Base-by-base conservation (phyloP, 2,797 vertebrate genomes). In the Apogon hyalosoma region DNA sequence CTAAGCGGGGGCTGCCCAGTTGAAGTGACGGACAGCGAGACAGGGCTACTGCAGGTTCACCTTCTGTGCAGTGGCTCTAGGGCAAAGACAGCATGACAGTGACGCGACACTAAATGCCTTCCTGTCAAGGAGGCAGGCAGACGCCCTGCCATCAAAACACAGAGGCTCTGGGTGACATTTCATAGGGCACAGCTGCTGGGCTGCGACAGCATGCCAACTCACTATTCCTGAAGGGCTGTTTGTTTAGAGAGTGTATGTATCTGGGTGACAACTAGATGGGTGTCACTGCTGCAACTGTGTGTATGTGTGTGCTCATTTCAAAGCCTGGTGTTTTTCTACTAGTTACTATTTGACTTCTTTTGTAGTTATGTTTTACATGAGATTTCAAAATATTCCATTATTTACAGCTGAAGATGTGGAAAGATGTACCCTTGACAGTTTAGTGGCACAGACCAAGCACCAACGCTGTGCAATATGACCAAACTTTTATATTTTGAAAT, bases 161-260 rank as follows among this genome's bases (percentile, higher is more conserved):
- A 50, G 64, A 87, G 56, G 66, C 73, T 80, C 78, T 81, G 74
- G 83, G 88, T 92, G 93, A 94, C 93, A 93, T 92, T 92, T 93
- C 84, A 77, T 87, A 88, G 87, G 82, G 82, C 91, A 92, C 92
- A 93, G 93, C 91, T 93, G 91, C 90, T 92, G 88, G 86, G 78
- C 77, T 65, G 69, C 83, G 74, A 93, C 90, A 89, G 86, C 86
- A 82, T 88, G 91, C 91, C 91, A 92, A 77, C 88, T 90, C 88
- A 86, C 88, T 88, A 84, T 78, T 92, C 84, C 87, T 89, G 87
- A 92, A 92, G 86, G 87, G 80, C 82, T 92, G 90, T 92, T 92
- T 93, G 87, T 91, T 91, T 86, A 85, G 82, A 67, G 75, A 69
- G 62, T 60, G 75, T 64, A 18, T 52, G 56, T 42, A 68, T 33